Conservation (phyloP, 2,113 vertebrate genomes). For the Scatophagus argus region DNA sequence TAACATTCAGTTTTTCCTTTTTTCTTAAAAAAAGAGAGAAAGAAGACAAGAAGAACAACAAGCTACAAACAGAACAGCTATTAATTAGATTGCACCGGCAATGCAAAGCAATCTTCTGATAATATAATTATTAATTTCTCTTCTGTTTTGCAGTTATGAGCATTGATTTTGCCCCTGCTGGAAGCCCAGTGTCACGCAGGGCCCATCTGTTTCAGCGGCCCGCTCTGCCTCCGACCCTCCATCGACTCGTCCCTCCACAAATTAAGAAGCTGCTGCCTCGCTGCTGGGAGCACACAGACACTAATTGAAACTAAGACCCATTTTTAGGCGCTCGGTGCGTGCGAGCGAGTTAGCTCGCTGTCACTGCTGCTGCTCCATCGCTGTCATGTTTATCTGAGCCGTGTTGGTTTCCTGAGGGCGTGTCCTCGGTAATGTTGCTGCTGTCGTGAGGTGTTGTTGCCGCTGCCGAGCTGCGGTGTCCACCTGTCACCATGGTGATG, state of each 20-base stretch:
- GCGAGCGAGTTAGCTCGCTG: slow-evolving; percentile 46
- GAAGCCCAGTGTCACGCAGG: slow-evolving; percentile 83
- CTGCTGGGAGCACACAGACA: slow-evolving; percentile 60
- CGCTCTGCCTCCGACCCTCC: slow-evolving; percentile 71
- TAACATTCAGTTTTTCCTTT: slow-evolving; percentile 71
- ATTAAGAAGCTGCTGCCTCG: slow-evolving; percentile 72
- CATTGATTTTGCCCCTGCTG: slow-evolving; percentile 87
- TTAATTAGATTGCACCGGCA: slow-evolving; percentile 84
- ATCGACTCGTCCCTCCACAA: slow-evolving; percentile 72
- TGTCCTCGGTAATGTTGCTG: slow-evolving; percentile 39
- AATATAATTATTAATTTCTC: slow-evolving; percentile 86
- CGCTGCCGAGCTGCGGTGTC: slow-evolving; percentile 54
- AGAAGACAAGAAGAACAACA: slow-evolving; percentile 65
- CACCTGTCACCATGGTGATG: slow-evolving; percentile 74
- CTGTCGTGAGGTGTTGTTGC: slow-evolving; percentile 66
- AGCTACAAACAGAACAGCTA: slow-evolving; percentile 81
- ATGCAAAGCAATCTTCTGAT: slow-evolving; percentile 83
- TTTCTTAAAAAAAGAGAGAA: slow-evolving; percentile 50
- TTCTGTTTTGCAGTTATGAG: slow-evolving; percentile 86
- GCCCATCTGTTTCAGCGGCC: slow-evolving; percentile 84
- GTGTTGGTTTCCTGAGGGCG: slow-evolving; percentile 57
- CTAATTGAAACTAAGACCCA: slow-evolving; percentile 77
- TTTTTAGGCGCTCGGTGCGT: slow-evolving; percentile 61
- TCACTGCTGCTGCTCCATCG: slow-evolving; percentile 20
- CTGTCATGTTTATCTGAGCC: slow-evolving; percentile 37